Evolutionary conservation across 2,113 vertebrate species (phyloP).

Genomic region (Corythornis madagascariensis): DNA sequence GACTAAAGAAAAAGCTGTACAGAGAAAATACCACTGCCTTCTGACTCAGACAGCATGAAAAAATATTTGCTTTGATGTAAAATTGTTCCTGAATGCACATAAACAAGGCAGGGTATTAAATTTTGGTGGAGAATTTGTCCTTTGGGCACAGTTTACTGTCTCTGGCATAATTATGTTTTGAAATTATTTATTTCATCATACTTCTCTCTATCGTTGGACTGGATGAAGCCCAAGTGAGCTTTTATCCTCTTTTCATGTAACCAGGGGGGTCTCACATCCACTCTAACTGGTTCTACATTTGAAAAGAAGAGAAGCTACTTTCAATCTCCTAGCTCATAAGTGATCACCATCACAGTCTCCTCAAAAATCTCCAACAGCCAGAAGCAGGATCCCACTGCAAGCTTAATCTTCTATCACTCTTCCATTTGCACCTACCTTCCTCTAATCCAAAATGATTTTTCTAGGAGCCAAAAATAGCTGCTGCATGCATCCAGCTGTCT

Average conservation of each 20-base stretch:
- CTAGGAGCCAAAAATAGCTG: constrained; percentile 18
- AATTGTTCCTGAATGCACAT: background rate
- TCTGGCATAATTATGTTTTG: background rate
- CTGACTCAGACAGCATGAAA: background rate
- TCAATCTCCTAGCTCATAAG: background rate
- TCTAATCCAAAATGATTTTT: constrained; percentile 36
- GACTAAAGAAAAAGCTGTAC: background rate
- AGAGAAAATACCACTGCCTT: background rate
- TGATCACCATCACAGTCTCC: background rate
- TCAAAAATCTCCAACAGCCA: background rate
- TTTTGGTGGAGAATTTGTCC: background rate
- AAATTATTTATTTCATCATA: background rate
- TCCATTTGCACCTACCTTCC: constrained; percentile 11
- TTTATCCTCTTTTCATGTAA: background rate
- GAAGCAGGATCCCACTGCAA: background rate
- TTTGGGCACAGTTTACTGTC: background rate
- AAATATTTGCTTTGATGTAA: background rate
- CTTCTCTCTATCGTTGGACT: background rate
- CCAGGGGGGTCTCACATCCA: fast-evolving
- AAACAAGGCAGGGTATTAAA: background rate
- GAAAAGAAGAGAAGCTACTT: background rate
- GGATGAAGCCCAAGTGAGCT: background rate
- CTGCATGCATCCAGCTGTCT: constrained; percentile 16
- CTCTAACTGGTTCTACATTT: background rate
- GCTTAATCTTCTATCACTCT: background rate